A percentile compares a stretch with the other conserved stretches of the same genome.
phyloP scores from a whole-genome alignment of 2,113 vertebrate genomes.

The Tragulus kanchil region DNA sequence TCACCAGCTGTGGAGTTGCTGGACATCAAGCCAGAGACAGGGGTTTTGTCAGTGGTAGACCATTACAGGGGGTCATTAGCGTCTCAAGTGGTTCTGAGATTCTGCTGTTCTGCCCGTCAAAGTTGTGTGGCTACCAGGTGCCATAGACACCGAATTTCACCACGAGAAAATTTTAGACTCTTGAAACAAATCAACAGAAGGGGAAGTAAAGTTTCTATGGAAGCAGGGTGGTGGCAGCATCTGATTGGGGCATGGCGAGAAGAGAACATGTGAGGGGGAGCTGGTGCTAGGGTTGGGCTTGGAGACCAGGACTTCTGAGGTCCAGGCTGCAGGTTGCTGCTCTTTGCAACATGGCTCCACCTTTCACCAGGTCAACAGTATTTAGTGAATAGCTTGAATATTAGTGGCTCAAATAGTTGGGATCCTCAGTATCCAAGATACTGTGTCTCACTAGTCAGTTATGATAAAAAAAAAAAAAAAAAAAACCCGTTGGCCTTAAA shows the following conservation, averaged over 20 bases:
- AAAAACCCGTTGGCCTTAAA: neutral
- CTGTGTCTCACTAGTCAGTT: neutral
- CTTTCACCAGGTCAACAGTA: fast-evolving
- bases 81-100: neutral
- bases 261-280: fast-evolving
- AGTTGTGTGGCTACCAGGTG: neutral
- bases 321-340: fast-evolving
- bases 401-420: neutral
- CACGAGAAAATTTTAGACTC: neutral
- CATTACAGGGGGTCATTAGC: fast-evolving
- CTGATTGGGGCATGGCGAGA: fast-evolving
- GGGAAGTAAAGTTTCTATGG: neutral
- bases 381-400: neutral
- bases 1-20: fast-evolving
- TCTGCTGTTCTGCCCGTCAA: fast-evolving
- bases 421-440: neutral
- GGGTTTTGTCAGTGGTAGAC: neutral
- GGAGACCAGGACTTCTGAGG: neutral
- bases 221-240: neutral
- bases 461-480: neutral
- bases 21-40: fast-evolving
- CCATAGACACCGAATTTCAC: neutral
- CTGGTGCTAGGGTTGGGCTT: no score
- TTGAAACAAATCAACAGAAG: neutral
- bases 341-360: fast-evolving